Base-by-base conservation (phyloP, 2,888 invertebrate species). In the Clistopyga incitator region DNA sequence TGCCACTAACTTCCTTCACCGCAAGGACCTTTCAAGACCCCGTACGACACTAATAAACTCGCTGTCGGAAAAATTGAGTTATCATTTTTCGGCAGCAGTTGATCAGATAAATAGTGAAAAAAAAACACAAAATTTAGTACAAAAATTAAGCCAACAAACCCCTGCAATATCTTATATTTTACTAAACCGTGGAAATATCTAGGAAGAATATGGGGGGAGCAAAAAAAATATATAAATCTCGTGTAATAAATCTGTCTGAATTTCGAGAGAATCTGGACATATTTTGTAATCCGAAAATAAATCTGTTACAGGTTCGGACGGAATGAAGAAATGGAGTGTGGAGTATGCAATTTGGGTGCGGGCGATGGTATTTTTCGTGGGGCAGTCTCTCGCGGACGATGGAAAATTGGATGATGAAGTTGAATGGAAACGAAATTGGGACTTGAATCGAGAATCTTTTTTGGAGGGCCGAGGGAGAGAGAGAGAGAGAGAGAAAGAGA, bases 401-500 rank as follows among this genome's bases (percentile, higher is more conserved):
- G n/a, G 29, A 59, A 59, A 29, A 29, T 59, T 59, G 59, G 59
- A 25, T 29, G 59, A 59, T 38, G 20, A 38, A 20, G 38, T 42
- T 38, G 64, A 38, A 56, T 25, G 20, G 25, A 34, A 61, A 59
- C 45, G 18, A 34, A 61, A 74, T 47, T 61, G 59, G 47, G 59
- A 74, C 29, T 52, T 34, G 34, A 18, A 29, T 52, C 15, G 47
- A 13, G 56, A 42, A 11, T 61, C 61, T 29, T 13, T 13, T 20
- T 77, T 50, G 23, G 59, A n/a, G 10, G 8, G 34, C 34, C 34
- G 74, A n/a, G 78, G 38, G 75, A 50, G 70, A 64, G n/a, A 45
- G 67, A 47, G 56, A 47, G n/a, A n/a, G n/a, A n/a, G n/a, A n/a
- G n/a, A n/a, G n/a, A n/a, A n/a, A n/a, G n/a, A n/a, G n/a, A n/a